These are phyloP conservation scores for Eucera pruinosa DNA, from an alignment of 2,888 invertebrate genomes.

Conservation along the genomic window DNA sequence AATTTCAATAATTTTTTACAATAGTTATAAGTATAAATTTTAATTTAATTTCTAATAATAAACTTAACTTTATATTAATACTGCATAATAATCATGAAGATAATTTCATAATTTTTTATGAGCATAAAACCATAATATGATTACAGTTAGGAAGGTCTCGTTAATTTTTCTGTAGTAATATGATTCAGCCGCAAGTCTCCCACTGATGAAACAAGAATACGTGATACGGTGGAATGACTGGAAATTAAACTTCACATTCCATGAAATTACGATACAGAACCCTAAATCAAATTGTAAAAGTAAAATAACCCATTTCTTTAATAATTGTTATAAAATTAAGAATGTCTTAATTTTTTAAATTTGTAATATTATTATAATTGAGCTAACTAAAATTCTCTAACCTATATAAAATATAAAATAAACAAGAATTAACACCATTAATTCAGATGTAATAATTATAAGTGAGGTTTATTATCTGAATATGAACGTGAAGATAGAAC, in stretches of 20 bases:
- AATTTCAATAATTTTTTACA: not conserved
- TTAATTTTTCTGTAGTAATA: conserved; percentile 40
- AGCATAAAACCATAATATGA: conserved; percentile 34
- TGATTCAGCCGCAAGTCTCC: conserved; percentile 18
- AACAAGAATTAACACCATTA: not conserved
- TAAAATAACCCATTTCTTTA: no score
- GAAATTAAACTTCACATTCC: not conserved
- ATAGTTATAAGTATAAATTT: not conserved
- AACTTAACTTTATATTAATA: not conserved
- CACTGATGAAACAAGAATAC: not conserved
- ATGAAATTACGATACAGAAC: not conserved
- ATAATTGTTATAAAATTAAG: no score
- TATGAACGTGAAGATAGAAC: not conserved
- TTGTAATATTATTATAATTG: no score
- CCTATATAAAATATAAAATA: not conserved
- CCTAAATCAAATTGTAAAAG: not conserved
- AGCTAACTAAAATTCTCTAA: not conserved
- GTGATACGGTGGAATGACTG: not conserved
- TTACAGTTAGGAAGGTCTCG: conserved; percentile 32
- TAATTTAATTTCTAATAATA: not conserved
- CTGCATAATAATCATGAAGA: not conserved
- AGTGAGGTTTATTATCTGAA: not conserved
- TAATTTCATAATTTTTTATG: conserved; percentile 30
- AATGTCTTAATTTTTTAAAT: no score
- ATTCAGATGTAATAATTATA: not conserved